Conservation (phyloP, 2,888 invertebrate genomes). For the Tiphia femorata region DNA sequence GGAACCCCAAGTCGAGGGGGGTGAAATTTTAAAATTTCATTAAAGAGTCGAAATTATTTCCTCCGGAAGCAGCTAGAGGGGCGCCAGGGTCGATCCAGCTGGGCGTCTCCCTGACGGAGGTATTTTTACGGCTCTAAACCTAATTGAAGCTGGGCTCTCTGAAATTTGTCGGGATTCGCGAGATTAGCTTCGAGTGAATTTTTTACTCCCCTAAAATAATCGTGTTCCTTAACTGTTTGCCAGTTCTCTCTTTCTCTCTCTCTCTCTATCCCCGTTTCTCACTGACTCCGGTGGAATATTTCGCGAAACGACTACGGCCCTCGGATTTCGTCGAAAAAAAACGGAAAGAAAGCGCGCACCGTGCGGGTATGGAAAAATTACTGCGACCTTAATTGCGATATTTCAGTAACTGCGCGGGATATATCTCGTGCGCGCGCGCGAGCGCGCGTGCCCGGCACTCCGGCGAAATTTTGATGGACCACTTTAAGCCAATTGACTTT, state of each 20-base stretch:
- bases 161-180: slow-evolving; percentile 32
- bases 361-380: too few species aligned
- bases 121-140: slow-evolving; percentile 53
- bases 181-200: slow-evolving; percentile 34
- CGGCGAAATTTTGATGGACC: too few species aligned
- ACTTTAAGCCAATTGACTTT: too few species aligned
- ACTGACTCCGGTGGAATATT: too few species aligned
- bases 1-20: slow-evolving; percentile 39
- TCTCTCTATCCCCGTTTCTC: neutral
- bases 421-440: too few species aligned
- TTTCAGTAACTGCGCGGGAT: too few species aligned
- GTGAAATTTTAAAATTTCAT: slow-evolving; percentile 56
- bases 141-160: slow-evolving; percentile 52
- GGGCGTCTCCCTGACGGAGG: slow-evolving; percentile 17
- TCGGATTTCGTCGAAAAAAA: too few species aligned
- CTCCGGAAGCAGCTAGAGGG: slow-evolving; percentile 36
- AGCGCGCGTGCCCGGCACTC: too few species aligned
- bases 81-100: neutral
- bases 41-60: slow-evolving; percentile 56
- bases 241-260: slow-evolving; percentile 3
- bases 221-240: slow-evolving; percentile 9
- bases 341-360: too few species aligned
- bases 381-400: too few species aligned
- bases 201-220: slow-evolving; percentile 27
- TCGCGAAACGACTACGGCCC: too few species aligned